Percentiles rank a stretch among this genome's conserved stretches.
Evolutionary conservation across 2,797 vertebrate species (phyloP).

Genomic region (Arnoldichthys spilopterus): DNA sequence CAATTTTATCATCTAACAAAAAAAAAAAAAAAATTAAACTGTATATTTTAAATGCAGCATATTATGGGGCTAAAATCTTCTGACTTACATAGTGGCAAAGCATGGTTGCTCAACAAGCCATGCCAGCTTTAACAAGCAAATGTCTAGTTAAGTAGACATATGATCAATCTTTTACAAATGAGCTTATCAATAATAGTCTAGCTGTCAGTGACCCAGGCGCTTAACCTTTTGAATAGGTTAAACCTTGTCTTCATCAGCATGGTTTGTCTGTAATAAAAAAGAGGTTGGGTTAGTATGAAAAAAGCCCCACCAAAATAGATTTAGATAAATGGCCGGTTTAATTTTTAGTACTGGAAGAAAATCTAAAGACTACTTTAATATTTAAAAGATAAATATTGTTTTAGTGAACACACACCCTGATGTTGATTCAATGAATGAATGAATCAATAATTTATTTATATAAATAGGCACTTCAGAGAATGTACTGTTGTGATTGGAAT

Average conservation of each 20-base stretch:
- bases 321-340: background rate
- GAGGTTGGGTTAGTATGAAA: conserved; percentile 3
- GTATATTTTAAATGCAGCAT: too few relatives aligned
- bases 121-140: conserved; percentile 52
- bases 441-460: background rate
- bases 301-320: conserved; percentile 10
- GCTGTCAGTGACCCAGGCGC: conserved; percentile 69
- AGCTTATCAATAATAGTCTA: conserved; percentile 74
- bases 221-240: conserved; percentile 75
- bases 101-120: conserved; percentile 40
- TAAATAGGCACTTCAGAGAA: background rate
- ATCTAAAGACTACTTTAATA: too few relatives aligned
- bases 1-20: too few relatives aligned
- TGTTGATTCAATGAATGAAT: too few relatives aligned
- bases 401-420: background rate
- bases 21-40: background rate
- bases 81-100: conserved; percentile 38
- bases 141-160: conserved; percentile 63
- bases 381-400: too few relatives aligned
- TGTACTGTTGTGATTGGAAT: background rate
- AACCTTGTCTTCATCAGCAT: conserved; percentile 60
- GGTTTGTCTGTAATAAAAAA: conserved; percentile 9
- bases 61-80: conserved; percentile 33
- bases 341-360: background rate
- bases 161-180: conserved; percentile 70